phyloP scores from a whole-genome alignment of 2,888 invertebrate genomes.

The Agrochola macilenta region DNA sequence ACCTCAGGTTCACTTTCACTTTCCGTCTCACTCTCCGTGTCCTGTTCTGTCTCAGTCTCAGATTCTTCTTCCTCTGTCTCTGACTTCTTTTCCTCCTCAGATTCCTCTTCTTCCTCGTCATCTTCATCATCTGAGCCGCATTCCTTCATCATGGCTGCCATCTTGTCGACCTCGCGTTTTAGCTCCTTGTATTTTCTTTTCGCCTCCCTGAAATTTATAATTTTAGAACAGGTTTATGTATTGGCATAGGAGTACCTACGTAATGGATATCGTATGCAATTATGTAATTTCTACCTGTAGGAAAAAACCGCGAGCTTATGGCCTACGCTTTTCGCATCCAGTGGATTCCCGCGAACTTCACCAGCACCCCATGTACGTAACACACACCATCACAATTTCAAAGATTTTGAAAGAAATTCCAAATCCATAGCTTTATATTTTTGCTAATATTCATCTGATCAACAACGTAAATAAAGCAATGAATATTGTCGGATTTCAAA shows the following conservation, averaged over 20 bases:
- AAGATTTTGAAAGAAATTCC: not conserved
- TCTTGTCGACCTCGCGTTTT: constrained; percentile 97
- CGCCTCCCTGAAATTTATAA: constrained; percentile 90
- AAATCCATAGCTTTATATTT: not conserved
- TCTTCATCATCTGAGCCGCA: constrained; percentile 93
- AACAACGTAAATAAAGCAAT: not conserved
- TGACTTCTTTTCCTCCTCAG: constrained; percentile 91
- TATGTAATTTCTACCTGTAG: not conserved
- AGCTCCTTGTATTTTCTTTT: constrained; percentile 95
- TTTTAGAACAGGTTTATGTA: not conserved
- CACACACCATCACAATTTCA: too few species aligned
- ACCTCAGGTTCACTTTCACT: constrained; percentile 93
- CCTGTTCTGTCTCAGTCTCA: constrained; percentile 92
- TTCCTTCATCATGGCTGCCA: constrained; percentile 96
- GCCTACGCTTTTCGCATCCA: not conserved
- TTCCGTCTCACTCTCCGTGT: constrained; percentile 92
- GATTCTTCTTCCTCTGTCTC: constrained; percentile 91
- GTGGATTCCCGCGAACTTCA: not conserved
- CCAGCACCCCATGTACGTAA: too few species aligned
- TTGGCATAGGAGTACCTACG: not conserved
- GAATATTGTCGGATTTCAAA: not conserved
- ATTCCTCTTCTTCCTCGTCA: constrained; percentile 91
- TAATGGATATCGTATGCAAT: not conserved
- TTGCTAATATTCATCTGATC: not conserved
- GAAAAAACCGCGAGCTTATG: not conserved